phyloP scores from a whole-genome alignment of 2,113 vertebrate genomes.

The Octodon degus region DNA sequence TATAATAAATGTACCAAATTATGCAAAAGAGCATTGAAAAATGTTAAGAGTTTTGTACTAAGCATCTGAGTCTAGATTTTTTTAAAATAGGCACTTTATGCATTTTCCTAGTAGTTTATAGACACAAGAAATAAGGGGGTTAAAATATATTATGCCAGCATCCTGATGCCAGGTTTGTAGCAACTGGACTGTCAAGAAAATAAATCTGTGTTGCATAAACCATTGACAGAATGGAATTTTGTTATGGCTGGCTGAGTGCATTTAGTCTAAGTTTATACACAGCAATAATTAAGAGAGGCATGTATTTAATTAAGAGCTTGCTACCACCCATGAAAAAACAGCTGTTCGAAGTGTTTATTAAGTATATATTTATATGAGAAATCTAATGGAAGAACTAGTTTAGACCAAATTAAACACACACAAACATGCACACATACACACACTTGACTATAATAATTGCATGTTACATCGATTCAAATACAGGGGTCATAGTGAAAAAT shows the following conservation, averaged over 20 bases:
- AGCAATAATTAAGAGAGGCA: neutral
- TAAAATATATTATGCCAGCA: neutral
- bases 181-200: neutral
- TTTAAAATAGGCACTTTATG: neutral
- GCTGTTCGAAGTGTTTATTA: neutral
- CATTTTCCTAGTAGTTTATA: neutral
- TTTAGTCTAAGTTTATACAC: neutral
- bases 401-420: neutral
- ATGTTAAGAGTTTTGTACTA: neutral
- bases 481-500: neutral
- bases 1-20: conserved; percentile 24
- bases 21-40: neutral
- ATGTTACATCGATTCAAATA: neutral
- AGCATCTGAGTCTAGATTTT: neutral
- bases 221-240: neutral
- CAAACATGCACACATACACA: neutral
- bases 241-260: neutral
- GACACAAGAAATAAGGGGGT: neutral
- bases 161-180: neutral
- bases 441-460: neutral
- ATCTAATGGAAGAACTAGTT: neutral
- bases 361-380: neutral
- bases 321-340: neutral
- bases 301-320: neutral
- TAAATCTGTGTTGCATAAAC: neutral